A percentile compares a stretch with the other conserved stretches of the same genome.
Evolutionary conservation across 2,113 vertebrate species (phyloP).

Genomic region (Thermophis baileyi): DNA sequence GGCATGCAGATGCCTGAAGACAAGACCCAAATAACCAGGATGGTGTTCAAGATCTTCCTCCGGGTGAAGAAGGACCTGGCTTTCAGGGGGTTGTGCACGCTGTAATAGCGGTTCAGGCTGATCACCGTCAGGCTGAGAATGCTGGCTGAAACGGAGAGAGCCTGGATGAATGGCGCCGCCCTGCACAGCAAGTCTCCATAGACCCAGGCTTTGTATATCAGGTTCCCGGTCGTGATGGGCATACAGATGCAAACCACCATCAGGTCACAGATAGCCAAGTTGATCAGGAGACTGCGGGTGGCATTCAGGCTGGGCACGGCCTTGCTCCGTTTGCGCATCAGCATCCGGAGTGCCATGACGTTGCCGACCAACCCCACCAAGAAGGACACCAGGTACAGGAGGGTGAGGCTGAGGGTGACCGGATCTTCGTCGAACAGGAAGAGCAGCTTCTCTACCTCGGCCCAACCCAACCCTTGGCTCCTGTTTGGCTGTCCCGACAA

Average conservation of each 20-base stretch:
- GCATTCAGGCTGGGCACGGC: conserved; percentile 77
- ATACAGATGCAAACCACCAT: conserved; percentile 91
- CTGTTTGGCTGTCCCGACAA: conserved; percentile 45
- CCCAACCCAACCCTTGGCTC: conserved; percentile 60
- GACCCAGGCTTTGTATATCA: conserved; percentile 88
- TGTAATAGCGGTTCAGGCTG: conserved; percentile 88
- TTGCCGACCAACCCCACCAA: conserved; percentile 85
- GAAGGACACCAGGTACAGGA: conserved; percentile 84
- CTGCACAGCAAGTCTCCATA: conserved; percentile 88
- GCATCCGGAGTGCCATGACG: conserved; percentile 83
- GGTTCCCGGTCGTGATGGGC: conserved; percentile 85
- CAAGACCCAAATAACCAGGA: conserved; percentile 81
- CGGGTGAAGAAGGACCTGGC: conserved; percentile 87
- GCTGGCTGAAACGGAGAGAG: conserved; percentile 84
- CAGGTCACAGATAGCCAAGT: conserved; percentile 86
- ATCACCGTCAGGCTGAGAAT: conserved; percentile 87
- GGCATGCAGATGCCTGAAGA: conserved; percentile 85
- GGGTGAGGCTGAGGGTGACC: conserved; percentile 78
- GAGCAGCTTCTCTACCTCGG: conserved; percentile 78
- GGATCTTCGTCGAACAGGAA: conserved; percentile 83
- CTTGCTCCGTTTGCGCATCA: conserved; percentile 72
- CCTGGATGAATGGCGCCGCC: conserved; percentile 86
- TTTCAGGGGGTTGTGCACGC: conserved; percentile 80
- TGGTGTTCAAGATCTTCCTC: conserved; percentile 76
- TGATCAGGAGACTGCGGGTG: conserved; percentile 83